A percentile compares a stretch with the other conserved stretches of the same genome.
Conservation (phyloP, 2,113 vertebrate species). For the Zosterops hypoxanthus region DNA sequence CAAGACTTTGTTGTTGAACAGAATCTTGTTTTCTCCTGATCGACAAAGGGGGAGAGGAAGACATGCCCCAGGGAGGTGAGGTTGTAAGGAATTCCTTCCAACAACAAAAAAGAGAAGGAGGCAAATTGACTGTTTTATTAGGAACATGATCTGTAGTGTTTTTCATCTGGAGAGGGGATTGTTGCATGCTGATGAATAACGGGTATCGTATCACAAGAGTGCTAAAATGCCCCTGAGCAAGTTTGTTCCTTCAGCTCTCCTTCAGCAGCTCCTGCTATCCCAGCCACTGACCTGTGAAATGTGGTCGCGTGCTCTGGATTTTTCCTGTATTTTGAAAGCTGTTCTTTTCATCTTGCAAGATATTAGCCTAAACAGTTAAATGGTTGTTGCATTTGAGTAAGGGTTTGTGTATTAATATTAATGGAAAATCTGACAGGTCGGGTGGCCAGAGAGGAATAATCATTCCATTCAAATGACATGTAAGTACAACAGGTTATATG, state of each 20-base stretch:
- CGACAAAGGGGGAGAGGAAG: neutral
- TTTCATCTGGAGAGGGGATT: slow-evolving; percentile 53
- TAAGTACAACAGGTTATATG: neutral
- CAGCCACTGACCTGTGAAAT: slow-evolving; percentile 63
- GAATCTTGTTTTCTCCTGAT: slow-evolving; percentile 26
- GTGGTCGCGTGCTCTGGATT: neutral
- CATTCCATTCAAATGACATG: neutral
- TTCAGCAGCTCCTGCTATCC: slow-evolving; percentile 42
- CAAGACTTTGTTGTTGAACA: neutral
- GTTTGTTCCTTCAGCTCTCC: slow-evolving; percentile 44
- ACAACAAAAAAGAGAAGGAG: slow-evolving; percentile 51
- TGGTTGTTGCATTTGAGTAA: neutral
- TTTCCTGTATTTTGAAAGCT: slow-evolving; percentile 55
- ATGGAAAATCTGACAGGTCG: neutral
- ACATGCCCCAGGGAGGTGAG: neutral
- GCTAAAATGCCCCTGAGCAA: slow-evolving; percentile 65
- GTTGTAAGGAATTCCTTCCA: slow-evolving; percentile 32
- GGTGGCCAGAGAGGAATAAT: neutral
- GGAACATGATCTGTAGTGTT: slow-evolving; percentile 61
- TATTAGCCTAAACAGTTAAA: slow-evolving; percentile 18
- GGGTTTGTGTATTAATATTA: slow-evolving; percentile 27
- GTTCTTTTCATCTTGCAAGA: slow-evolving; percentile 7
- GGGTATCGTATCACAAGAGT: slow-evolving; percentile 58
- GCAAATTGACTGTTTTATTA: slow-evolving; percentile 67
- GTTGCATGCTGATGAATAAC: slow-evolving; percentile 60